Percentiles rank a stretch among this genome's conserved stretches.
phyloP scores from a whole-genome alignment of 2,113 vertebrate species.

The Melanotaenia duboulayi region DNA sequence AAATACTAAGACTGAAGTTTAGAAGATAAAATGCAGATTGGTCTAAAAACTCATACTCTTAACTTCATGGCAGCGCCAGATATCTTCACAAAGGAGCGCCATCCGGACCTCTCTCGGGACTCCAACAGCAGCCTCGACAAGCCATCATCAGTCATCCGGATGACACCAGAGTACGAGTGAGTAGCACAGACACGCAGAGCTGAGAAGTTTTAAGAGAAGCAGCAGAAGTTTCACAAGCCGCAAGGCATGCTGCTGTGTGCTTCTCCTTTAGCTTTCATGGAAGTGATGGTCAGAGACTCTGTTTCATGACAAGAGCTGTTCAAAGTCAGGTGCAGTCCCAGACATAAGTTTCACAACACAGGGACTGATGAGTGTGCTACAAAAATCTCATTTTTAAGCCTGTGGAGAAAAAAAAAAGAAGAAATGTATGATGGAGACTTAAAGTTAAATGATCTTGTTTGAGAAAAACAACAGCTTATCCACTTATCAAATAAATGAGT shows the following conservation, averaged over 20 bases:
- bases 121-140: slow-evolving; percentile 86
- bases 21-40: not conserved
- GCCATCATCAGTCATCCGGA: slow-evolving; percentile 89
- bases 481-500: not conserved
- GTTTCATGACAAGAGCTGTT: slow-evolving; percentile 6
- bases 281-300: not conserved
- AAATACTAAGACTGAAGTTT: not conserved
- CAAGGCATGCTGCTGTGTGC: not conserved
- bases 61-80: not conserved
- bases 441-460: too few species aligned
- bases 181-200: slow-evolving; percentile 57
- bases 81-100: slow-evolving; percentile 89
- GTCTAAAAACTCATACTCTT: not conserved
- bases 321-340: not conserved
- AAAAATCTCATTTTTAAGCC: too few species aligned
- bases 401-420: too few species aligned
- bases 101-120: slow-evolving; percentile 74
- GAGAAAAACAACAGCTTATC: not conserved
- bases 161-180: slow-evolving; percentile 85
- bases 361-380: not conserved
- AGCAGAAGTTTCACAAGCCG: slow-evolving; percentile 5
- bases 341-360: not conserved
- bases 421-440: too few species aligned
- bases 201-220: slow-evolving; percentile 8
- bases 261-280: slow-evolving; percentile 41